These are phyloP conservation scores for Acrocephalus arundinaceus DNA, from an alignment of 2,113 vertebrate genomes.

Conservation along the genomic window DNA sequence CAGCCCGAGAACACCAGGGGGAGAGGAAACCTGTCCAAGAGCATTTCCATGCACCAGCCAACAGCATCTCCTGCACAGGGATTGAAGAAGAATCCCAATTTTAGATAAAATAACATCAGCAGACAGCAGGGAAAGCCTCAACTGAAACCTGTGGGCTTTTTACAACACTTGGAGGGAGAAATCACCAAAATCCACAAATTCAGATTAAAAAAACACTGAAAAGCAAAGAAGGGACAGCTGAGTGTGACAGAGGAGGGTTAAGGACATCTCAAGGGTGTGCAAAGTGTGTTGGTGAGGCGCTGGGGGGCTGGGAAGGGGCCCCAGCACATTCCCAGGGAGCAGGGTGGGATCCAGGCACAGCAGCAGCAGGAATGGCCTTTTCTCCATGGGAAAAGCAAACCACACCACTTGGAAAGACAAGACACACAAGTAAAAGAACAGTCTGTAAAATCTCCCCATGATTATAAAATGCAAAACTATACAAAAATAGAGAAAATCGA, in stretches of 20 bases:
- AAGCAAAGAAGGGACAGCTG: neutral
- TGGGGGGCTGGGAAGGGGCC: neutral
- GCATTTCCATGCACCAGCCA: neutral
- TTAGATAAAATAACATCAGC: neutral
- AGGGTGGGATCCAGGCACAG: neutral
- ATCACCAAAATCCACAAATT: neutral
- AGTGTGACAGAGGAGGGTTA: neutral
- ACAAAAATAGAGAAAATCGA: constrained; percentile 77
- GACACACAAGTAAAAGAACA: constrained; percentile 54
- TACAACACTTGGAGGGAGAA: neutral
- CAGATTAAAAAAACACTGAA: neutral
- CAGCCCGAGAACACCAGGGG: neutral
- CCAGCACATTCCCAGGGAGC: neutral
- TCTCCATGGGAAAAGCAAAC: constrained; percentile 46
- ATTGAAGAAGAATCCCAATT: neutral
- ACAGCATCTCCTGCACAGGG: neutral
- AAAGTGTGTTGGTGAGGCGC: neutral
- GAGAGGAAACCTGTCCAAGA: neutral
- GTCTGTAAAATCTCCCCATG: constrained; percentile 51
- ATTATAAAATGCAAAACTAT: constrained; percentile 76
- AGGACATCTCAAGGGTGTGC: neutral
- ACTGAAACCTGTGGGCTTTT: neutral
- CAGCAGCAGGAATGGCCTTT: constrained; percentile 18
- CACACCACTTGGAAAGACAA: constrained; percentile 29
- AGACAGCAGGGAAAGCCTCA: neutral